Evolutionary conservation across 2,113 vertebrate genomes (phyloP), one percentile per base, ranked within the genome.

Genomic region (Hippocampus abdominalis): DNA sequence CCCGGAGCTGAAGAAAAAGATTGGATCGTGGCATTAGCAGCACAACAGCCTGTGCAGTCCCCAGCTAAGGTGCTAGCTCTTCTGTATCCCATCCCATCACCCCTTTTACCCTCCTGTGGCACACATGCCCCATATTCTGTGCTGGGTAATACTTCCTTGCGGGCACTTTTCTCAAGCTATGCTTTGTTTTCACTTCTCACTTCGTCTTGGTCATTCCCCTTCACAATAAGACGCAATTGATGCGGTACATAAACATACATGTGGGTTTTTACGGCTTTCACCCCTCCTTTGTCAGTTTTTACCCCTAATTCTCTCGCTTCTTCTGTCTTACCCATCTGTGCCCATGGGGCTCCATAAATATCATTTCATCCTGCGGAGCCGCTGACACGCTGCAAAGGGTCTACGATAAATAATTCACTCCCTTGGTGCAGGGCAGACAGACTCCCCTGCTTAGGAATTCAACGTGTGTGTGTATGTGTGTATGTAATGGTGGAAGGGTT

Each of bases 271-370:
- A 68, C 53, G 56, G 42, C 64, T 4, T 59, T 60, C 56, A 27
- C 56, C 56, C 68, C 68, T 57, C 25, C 71, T 67, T 62, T 64
- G 65, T 63, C 61, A 57, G 3, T 66, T 21, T 27, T 59, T 36
- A 74, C 74, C 80, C 86, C 70, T 85, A 81, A 74, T 76, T 81
- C 81, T 61, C 40, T 70, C 76, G 77, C 75, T 81, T 77, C 73
- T 62, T 76, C 68, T 70, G 81, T 82, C 85, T 81, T 80, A 70
- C 75, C 68, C 81, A 85, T 82, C 80, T 76, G 82, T 84, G 77
- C 91, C 91, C 92, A 91, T 74, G 89, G 90, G 91, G 86, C 91
- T 90, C 88, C 90, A 91, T 91, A 92, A 93, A 92, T 92, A 93
- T 91, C 89, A 92, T 92, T 91, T 92, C 90, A 90, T 92, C 91